These are phyloP conservation scores for Ametastegia equiseti DNA, from an alignment of 2,888 invertebrate genomes.

Conservation along the genomic window DNA sequence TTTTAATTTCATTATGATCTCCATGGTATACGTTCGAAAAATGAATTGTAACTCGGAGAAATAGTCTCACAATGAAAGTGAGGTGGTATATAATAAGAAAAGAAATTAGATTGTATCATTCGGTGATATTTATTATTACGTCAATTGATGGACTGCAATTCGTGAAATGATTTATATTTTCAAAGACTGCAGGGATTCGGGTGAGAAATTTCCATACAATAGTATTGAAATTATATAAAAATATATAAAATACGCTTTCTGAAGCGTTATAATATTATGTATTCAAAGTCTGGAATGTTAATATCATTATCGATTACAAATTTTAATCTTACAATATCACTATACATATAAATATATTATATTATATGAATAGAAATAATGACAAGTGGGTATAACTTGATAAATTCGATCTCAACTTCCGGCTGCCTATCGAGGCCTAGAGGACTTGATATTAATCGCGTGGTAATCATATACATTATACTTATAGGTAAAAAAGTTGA, in stretches of 20 bases:
- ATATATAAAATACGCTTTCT: neutral
- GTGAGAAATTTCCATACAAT: neutral
- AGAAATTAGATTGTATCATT: neutral
- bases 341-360: neutral
- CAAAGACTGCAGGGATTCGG: neutral
- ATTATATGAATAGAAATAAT: neutral
- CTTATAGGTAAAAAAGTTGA: too few species aligned
- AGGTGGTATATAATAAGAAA: conserved; percentile 11
- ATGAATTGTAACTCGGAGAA: neutral
- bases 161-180: neutral
- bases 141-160: neutral
- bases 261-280: neutral
- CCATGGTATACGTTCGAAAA: neutral
- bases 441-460: conserved; percentile 3
- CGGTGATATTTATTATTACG: neutral
- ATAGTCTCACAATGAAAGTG: conserved; percentile 4
- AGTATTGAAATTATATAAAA: neutral
- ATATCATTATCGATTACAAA: neutral
- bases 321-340: neutral
- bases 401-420: neutral
- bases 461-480: neutral
- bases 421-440: neutral
- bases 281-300: neutral
- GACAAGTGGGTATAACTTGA: neutral
- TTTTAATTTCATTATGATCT: neutral